Conservation (phyloP, 2,888 invertebrate genomes). For the Onchidella celtica region DNA sequence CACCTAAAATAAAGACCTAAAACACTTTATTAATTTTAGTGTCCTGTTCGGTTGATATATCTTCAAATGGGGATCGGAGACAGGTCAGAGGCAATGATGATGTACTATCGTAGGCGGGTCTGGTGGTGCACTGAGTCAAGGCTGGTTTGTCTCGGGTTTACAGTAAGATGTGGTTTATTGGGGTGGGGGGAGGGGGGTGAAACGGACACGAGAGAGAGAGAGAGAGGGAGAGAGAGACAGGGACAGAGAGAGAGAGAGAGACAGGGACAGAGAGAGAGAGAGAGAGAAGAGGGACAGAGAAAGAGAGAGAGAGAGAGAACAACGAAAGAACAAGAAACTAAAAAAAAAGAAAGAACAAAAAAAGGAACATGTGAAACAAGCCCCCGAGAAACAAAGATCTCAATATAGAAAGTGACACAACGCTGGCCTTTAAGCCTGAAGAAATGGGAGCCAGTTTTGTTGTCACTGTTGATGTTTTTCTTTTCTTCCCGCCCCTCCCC, state of each 20-base stretch:
- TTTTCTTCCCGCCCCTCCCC: constrained; percentile 24
- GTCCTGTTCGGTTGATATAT: too few relatives aligned
- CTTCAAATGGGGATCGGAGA: background rate
- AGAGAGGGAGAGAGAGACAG: background rate
- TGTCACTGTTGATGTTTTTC: too few relatives aligned
- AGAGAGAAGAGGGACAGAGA: too few relatives aligned
- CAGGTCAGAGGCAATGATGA: background rate
- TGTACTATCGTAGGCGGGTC: too few relatives aligned
- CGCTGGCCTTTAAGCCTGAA: too few relatives aligned
- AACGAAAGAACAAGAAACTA: background rate
- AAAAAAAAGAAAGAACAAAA: background rate
- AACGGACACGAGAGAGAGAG: too few relatives aligned
- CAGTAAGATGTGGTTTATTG: background rate
- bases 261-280: too few relatives aligned
- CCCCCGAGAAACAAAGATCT: background rate
- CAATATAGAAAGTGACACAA: background rate
- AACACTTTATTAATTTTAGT: too few relatives aligned
- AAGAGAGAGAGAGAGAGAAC: constrained; percentile 3
- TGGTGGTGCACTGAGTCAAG: background rate
- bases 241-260: background rate
- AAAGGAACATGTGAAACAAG: background rate
- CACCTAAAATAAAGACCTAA: too few relatives aligned
- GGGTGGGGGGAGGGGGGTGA: background rate
- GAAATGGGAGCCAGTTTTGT: too few relatives aligned
- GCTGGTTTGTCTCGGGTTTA: background rate